Evolutionary conservation across 2,888 invertebrate species (phyloP), one percentile per base, ranked within the genome.

Genomic region (Drosophila hamatofila): DNA sequence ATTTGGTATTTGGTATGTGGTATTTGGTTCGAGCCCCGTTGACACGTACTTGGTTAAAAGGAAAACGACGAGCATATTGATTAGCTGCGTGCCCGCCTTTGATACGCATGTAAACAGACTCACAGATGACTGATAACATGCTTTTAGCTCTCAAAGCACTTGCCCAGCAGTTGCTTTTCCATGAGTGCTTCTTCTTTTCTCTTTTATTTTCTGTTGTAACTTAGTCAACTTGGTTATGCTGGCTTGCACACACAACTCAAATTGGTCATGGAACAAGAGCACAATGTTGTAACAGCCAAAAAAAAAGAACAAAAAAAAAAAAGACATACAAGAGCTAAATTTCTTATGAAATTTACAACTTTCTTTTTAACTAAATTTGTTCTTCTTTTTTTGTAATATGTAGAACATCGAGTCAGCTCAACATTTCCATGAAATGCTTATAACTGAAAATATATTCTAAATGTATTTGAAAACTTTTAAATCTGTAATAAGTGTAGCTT

Each of bases 21-120:
- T 33, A 44, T 52, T 64, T 61, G 57, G 25, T 69, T 48, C 56
- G 60, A 59, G 73, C 72, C 73, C 86, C 75, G 82, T 90, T 80
- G 90, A 88, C 87, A 90, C 87, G 87, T 90, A 86, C 81, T 88
- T 80, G 90, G 83, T 73, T 90, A 90, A 90, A 86, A 88, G 90
- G 84, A 90, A 88, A 88, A 80, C 80, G 87, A 90, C 87, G 77
- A 90, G 90, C 90, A 90, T 88, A 88, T 88, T 88, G 87, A 88
- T 88, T 86, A 90, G 87, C 57, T 81, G 75, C 82, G 78, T 78
- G 78, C 88, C 73, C 73, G 81, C 69, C 76, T 70, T 77, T 72
- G 78, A 72, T 81, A 76, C 74, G 69, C 70, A 74, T 89, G 81
- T 68, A 75, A 84, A 80, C 86, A 79, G 55, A 67, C 49, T 74